Conservation (phyloP, 2,888 invertebrate genomes). For the Folsomia manolachei region DNA sequence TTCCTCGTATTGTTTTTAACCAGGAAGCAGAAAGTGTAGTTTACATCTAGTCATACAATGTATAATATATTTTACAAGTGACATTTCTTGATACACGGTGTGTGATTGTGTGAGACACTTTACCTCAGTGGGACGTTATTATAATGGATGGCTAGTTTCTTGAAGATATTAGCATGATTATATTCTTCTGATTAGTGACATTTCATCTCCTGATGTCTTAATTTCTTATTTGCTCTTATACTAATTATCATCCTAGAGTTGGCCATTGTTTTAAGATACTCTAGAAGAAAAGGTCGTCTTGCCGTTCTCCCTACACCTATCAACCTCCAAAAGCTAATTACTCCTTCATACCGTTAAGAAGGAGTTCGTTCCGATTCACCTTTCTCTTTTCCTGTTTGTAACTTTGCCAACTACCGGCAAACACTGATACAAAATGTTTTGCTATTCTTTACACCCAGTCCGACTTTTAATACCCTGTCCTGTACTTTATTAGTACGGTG, state of each 20-base stretch:
- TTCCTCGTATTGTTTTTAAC: not conserved
- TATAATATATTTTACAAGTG: not conserved
- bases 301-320: not conserved
- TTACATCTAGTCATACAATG: not conserved
- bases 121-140: not conserved
- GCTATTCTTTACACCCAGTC: not conserved
- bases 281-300: constrained; percentile 1
- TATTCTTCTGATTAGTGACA: too few relatives aligned
- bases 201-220: not conserved
- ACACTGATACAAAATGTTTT: not conserved
- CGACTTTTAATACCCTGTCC: too few relatives aligned
- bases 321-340: not conserved
- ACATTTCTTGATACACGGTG: not conserved
- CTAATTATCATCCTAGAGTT: not conserved
- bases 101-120: too few relatives aligned
- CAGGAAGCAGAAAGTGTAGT: not conserved
- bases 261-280: not conserved
- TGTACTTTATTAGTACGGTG: too few relatives aligned
- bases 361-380: not conserved
- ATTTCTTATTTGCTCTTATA: not conserved
- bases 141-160: too few relatives aligned
- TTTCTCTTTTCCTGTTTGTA: not conserved
- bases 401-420: too few relatives aligned
- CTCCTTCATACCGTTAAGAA: not conserved
- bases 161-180: too few relatives aligned